These are phyloP conservation scores for Polypedilum vanderplanki DNA, from an alignment of 1,140 invertebrate species.

Conservation along the genomic window DNA sequence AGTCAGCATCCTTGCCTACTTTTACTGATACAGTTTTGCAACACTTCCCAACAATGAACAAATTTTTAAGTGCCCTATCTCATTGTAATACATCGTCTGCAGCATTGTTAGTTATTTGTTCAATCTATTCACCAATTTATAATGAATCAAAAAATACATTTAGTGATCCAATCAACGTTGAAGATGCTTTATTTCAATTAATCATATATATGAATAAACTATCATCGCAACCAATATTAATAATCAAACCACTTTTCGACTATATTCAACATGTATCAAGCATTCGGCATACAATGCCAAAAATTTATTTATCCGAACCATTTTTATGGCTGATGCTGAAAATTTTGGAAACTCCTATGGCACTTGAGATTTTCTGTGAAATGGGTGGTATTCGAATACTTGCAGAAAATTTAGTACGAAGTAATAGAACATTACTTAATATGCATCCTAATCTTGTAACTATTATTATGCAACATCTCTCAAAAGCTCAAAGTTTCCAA, in stretches of 20 bases:
- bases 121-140: conserved; percentile 35
- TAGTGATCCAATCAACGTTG: conserved; percentile 60
- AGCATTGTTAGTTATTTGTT: conserved; percentile 47
- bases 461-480: conserved; percentile 60
- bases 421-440: conserved; percentile 47
- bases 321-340: conserved; percentile 66
- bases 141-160: conserved; percentile 39
- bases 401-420: conserved; percentile 53
- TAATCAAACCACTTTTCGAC: conserved; percentile 65
- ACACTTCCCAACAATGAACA: conserved; percentile 71
- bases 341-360: conserved; percentile 60
- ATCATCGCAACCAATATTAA: conserved; percentile 61
- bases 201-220: conserved; percentile 63
- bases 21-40: conserved; percentile 71
- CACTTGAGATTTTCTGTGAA: conserved; percentile 58
- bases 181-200: conserved; percentile 77
- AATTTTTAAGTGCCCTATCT: conserved; percentile 66
- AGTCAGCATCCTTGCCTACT: conserved; percentile 50
- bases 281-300: conserved; percentile 40
- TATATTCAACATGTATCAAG: conserved; percentile 58
- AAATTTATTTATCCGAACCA: conserved; percentile 62
- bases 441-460: conserved; percentile 45
- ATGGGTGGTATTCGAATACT: conserved; percentile 55
- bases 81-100: conserved; percentile 61
- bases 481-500: conserved; percentile 40